Evolutionary conservation across 2,797 vertebrate species (phyloP), one percentile per base, ranked within the genome.

Genomic region (Danio jaintianensis): DNA sequence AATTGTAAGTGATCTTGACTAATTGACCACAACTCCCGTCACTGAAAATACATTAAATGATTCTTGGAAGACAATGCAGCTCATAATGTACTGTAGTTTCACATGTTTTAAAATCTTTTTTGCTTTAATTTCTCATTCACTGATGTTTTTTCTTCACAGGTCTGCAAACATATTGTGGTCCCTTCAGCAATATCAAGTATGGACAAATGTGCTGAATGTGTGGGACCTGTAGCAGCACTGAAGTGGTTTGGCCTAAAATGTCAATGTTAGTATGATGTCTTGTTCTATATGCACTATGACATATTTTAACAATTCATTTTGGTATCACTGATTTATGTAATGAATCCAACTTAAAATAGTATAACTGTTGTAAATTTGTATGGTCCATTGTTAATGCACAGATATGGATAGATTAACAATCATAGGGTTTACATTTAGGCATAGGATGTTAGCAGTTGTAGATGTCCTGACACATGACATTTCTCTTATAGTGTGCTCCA

Each of bases 401-500:
- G 29, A 13, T 62, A 29, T 62, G 6, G 3, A 40, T 15, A 3
- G 11, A 15, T 36, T 3, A 62, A 6, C 13, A 3, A 62, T 38
- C 13, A 62, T 7, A 36, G 29, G 59, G 52, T 16, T 38, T 36
- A 61, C 12, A 3, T 38, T 36, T 38, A 6, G 29, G 12, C 29
- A 36, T 36, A 40, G 6, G 6, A 55, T 20, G 20, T 22, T 59
- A 59, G 40, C 16, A 11, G 61, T 8, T 22, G 55, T 29, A 29
- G 29, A 29, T 29, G 29, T 29, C 29, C 15, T 52, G 16, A 48
- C 12, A 20, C 18, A 48, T 62, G 12, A 61, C 2, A 5, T 68
- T 79, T 70, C n/a, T 59, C 29, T 64, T 7, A 48, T 82, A 77
- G 45, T 82, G 45, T 82, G 73, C 53, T 77, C 18, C 48, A 22